phyloP scores from a whole-genome alignment of 1,140 invertebrate genomes.

The Mizuhopecten yessoensis region DNA sequence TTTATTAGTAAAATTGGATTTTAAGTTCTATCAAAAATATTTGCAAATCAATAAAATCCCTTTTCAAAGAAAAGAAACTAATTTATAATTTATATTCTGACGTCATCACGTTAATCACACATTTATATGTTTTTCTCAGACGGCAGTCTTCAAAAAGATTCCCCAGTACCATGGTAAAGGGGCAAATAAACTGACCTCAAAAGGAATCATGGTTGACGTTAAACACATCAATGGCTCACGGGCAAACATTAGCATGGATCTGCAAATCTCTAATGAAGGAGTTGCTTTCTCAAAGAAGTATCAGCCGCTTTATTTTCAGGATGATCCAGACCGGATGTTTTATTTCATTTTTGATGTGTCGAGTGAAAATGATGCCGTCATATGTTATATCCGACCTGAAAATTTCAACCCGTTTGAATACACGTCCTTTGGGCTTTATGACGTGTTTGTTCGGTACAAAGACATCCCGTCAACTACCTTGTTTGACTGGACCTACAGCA shows the following conservation, averaged over 20 bases:
- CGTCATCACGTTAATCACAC: no score
- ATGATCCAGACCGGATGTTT: constrained; percentile 51
- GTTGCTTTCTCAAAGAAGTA: constrained; percentile 40
- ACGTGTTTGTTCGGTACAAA: neutral
- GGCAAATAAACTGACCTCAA: constrained; percentile 20
- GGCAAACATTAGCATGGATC: constrained; percentile 41
- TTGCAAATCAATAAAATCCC: no score
- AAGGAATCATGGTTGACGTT: constrained; percentile 42
- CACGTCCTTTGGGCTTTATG: neutral
- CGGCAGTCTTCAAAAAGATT: constrained; percentile 44
- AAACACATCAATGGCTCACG: constrained; percentile 13
- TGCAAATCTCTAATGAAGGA: constrained; percentile 50
- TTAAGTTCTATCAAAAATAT: no score
- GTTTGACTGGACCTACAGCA: neutral
- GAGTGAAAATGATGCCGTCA: constrained; percentile 36
- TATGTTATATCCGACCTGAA: constrained; percentile 54
- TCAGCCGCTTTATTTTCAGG: constrained; percentile 24
- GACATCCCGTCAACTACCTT: neutral
- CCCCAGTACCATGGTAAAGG: constrained; percentile 50
- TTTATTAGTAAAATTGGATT: no score
- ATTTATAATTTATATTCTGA: no score
- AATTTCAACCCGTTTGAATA: neutral
- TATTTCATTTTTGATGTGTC: constrained; percentile 46
- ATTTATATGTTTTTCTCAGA: constrained; percentile 52
- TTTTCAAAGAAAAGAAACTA: no score